Evolutionary conservation across 1,140 invertebrate species (phyloP), one percentile per base, ranked within the genome.

Genomic region (Maniola jurtina): DNA sequence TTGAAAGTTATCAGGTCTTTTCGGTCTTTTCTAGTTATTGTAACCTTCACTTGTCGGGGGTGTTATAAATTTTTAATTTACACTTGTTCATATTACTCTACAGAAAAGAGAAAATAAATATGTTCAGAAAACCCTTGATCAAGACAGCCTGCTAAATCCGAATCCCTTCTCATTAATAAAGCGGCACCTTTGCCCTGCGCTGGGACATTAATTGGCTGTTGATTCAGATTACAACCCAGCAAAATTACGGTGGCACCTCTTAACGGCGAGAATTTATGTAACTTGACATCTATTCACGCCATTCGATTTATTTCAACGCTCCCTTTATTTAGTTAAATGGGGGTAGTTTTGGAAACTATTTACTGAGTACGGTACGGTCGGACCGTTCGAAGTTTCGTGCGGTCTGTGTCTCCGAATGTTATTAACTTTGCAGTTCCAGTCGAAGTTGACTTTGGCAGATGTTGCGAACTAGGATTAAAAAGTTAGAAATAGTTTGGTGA

Each of bases 301-400:
- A 68, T 68, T 68, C 60, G 55, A 68, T 68, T 68, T 63, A 68
- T 68, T 62, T 63, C 45, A 57, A 52, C 57, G 61, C 52, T 52
- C 56, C 58, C 62, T 64, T 67, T 69, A 69, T 70, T 62, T 65
- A 71, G 61, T 56, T 65, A 62, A 71, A 71, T 71, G 70, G 62
- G 64, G 64, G 62, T 64, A 61, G 65, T 71, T 67, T 48, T 38
- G 35, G 38, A 60, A 71, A 71, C 65, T 71, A 67, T 71, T 71
- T 52, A 64, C 57, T 38, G 70, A 71, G 61, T 67, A 63, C 45
- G 57, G 57, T 64, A 66, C 50, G 69, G 65, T 71, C 68, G 55
- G 55, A 40, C 62, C 11, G 33, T 16, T 54, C 38, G 16, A 64
- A 68, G 58, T 64, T 71, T 71, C 60, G 36, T 68, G 66, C 42